Conservation (phyloP, 2,888 invertebrate species). For the Rotaria socialis region DNA sequence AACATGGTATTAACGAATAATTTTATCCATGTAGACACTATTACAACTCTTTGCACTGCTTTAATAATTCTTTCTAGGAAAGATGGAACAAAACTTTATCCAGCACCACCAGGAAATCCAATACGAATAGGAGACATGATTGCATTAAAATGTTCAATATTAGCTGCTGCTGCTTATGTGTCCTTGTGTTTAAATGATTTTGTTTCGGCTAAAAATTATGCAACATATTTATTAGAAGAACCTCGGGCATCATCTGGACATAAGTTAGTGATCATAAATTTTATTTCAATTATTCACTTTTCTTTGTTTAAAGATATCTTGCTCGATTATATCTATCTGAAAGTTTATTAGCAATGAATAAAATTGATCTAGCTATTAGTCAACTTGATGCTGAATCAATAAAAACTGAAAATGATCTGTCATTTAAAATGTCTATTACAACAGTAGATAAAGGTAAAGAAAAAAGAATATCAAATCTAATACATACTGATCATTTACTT, state of each 20-base stretch:
- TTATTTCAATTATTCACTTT: background rate
- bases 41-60: too few relatives aligned
- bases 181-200: slow-evolving; percentile 78
- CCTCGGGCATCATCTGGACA: slow-evolving; percentile 71
- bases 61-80: background rate
- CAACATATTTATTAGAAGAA: slow-evolving; percentile 71
- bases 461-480: background rate
- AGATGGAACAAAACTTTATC: slow-evolving; percentile 36
- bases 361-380: background rate
- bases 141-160: slow-evolving; percentile 64
- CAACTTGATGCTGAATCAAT: slow-evolving; percentile 19
- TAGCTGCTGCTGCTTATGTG: slow-evolving; percentile 78
- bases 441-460: slow-evolving; percentile 26
- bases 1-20: too few relatives aligned
- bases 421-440: slow-evolving; percentile 26
- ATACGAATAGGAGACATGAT: slow-evolving; percentile 55
- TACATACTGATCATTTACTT: background rate
- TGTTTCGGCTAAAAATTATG: slow-evolving; percentile 72
- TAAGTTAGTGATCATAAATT: slow-evolving; percentile 61
- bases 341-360: slow-evolving; percentile 35
- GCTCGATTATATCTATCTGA: slow-evolving; percentile 36
- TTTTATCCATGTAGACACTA: too few relatives aligned
- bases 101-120: slow-evolving; percentile 56
- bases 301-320: background rate
- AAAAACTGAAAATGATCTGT: slow-evolving; percentile 13